Evolutionary conservation across 2,113 vertebrate genomes (phyloP).

Genomic region (Gobiocypris rarus): DNA sequence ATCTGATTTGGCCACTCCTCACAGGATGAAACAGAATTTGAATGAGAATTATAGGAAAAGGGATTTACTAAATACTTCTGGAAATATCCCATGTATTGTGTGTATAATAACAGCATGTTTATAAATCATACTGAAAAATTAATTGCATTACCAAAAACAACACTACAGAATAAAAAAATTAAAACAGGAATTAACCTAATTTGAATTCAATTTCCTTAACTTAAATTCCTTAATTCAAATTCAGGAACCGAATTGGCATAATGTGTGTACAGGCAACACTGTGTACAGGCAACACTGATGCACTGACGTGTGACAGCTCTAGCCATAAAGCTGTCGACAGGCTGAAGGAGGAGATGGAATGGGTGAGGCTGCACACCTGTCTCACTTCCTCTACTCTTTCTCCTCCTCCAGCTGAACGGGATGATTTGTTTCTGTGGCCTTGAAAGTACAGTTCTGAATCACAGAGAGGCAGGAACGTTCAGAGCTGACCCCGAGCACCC

Average conservation of each 20-base stretch:
- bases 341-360: constrained; percentile 73
- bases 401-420: constrained; percentile 75
- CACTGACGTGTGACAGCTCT: constrained; percentile 67
- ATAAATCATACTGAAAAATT: too few relatives aligned
- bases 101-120: too few relatives aligned
- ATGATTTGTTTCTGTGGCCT: constrained; percentile 79
- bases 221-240: not conserved
- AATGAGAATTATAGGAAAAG: not conserved
- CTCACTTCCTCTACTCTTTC: constrained; percentile 67
- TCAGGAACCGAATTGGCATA: not conserved
- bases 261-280: constrained; percentile 60
- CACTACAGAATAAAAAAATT: too few relatives aligned
- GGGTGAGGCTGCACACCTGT: constrained; percentile 77
- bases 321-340: constrained; percentile 76
- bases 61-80: not conserved
- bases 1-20: not conserved
- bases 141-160: too few relatives aligned
- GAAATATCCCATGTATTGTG: too few relatives aligned
- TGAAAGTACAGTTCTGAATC: constrained; percentile 68
- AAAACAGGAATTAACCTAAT: too few relatives aligned
- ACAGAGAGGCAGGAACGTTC: constrained; percentile 53
- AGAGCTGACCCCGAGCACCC: constrained; percentile 31
- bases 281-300: constrained; percentile 74
- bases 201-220: too few relatives aligned
- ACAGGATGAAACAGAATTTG: not conserved